These are phyloP conservation scores for Lobophora halterata DNA, from an alignment of 2,888 invertebrate species.

Conservation along the genomic window DNA sequence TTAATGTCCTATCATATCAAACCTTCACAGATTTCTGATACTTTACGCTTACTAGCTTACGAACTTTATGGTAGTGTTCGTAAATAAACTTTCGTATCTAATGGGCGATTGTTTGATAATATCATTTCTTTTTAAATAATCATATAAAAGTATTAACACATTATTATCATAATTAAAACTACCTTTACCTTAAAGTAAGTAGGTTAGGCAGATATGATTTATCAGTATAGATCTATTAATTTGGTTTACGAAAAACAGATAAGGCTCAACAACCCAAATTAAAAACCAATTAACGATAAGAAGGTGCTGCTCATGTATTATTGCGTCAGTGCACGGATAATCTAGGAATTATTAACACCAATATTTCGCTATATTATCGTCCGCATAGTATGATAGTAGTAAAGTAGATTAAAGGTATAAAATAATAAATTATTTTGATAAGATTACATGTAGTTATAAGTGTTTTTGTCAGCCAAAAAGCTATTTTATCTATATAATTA, in stretches of 20 bases:
- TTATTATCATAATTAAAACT: no score
- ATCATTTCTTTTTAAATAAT: no score
- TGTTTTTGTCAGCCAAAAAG: background rate
- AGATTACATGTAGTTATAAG: background rate
- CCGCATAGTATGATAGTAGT: conserved; percentile 6
- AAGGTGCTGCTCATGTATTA: conserved; percentile 33
- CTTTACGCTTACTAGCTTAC: no score
- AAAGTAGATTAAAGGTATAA: conserved; percentile 1
- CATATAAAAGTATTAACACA: no score
- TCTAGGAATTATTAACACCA: conserved; percentile 34
- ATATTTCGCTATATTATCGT: conserved; percentile 38
- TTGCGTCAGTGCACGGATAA: conserved; percentile 36
- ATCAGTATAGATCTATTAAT: conserved; percentile 3
- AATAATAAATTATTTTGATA: conserved; percentile 1
- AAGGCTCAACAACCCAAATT: conserved; percentile 17
- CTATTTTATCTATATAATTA: background rate
- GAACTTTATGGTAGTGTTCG: no score
- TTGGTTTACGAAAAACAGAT: conserved; percentile 1
- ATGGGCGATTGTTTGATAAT: no score
- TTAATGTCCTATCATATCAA: no score
- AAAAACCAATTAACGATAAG: conserved; percentile 39
- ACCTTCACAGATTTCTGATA: no score
- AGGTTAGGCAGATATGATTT: conserved; percentile 4
- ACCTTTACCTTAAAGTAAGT: no score
- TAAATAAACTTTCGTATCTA: no score